phyloP scores from a whole-genome alignment of 2,113 vertebrate genomes.

The Scophthalmus maximus region DNA sequence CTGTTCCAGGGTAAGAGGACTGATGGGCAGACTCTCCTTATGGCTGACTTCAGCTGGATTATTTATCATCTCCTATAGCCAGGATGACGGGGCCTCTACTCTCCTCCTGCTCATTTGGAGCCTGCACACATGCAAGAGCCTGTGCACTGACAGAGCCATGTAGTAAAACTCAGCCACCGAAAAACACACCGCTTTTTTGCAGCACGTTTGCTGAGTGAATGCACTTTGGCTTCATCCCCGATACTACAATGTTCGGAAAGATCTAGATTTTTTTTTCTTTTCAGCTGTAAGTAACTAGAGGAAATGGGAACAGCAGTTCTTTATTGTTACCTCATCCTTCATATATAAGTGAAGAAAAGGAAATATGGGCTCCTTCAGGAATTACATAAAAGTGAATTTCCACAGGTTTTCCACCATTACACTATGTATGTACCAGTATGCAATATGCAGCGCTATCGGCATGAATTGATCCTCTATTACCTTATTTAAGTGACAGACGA shows the following conservation, averaged over 20 bases:
- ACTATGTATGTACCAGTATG: not conserved
- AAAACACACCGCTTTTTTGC: conserved; percentile 17
- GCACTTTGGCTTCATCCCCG: conserved; percentile 4
- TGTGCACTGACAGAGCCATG: conserved; percentile 45
- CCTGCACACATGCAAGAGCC: conserved; percentile 62
- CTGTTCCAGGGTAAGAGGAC: conserved; percentile 85
- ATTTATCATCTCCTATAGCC: conserved; percentile 88
- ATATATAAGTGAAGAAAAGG: not conserved
- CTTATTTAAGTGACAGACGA: not conserved
- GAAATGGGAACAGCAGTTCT: not conserved
- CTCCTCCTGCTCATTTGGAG: conserved; percentile 84
- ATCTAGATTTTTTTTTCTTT: not conserved
- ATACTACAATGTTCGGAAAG: conserved; percentile 5
- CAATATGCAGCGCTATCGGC: not conserved
- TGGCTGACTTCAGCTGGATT: conserved; percentile 86
- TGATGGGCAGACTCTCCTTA: conserved; percentile 88
- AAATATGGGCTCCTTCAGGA: not conserved
- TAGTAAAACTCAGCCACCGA: conserved; percentile 25
- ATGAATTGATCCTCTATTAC: not conserved
- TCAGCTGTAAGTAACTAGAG: not conserved
- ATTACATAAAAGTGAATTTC: not conserved
- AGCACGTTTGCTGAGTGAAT: conserved; percentile 16
- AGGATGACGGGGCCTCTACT: conserved; percentile 69
- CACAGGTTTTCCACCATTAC: too few relatives aligned
- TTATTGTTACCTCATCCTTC: not conserved